Percentiles rank a stretch among this genome's conserved stretches.
Conservation (phyloP, 2,888 invertebrate species). For the Platerodrilus igneus region DNA sequence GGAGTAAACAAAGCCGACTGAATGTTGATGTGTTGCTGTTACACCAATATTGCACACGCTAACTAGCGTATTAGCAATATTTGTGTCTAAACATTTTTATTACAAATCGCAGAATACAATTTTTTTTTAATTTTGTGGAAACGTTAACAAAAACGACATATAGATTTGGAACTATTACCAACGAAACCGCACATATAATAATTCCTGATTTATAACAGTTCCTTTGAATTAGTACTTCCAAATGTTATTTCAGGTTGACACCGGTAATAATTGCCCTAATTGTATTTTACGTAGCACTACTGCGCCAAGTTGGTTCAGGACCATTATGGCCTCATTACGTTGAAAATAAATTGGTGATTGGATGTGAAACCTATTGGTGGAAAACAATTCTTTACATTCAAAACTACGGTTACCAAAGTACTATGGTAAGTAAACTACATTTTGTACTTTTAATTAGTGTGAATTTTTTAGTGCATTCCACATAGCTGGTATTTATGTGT, state of each 20-base stretch:
- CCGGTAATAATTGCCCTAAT: conserved; percentile 50
- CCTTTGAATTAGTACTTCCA: background rate
- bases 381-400: conserved; percentile 44
- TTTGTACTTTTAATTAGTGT: conserved; percentile 43
- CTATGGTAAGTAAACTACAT: conserved; percentile 30
- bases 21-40: no score
- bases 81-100: no score
- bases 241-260: conserved; percentile 46
- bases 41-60: no score
- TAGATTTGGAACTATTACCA: no score
- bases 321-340: conserved; percentile 48
- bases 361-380: conserved; percentile 47
- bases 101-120: no score
- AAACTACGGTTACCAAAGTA: conserved; percentile 39
- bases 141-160: no score
- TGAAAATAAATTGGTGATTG: conserved; percentile 15
- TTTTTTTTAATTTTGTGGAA: no score
- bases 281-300: conserved; percentile 46
- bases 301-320: conserved; percentile 49
- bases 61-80: no score
- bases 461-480: conserved; percentile 48
- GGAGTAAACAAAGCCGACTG: no score
- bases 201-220: no score
- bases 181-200: no score
- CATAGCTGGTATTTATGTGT: conserved; percentile 58